Conservation (phyloP, 2,113 vertebrate genomes). For the Lampris megalopsis region DNA sequence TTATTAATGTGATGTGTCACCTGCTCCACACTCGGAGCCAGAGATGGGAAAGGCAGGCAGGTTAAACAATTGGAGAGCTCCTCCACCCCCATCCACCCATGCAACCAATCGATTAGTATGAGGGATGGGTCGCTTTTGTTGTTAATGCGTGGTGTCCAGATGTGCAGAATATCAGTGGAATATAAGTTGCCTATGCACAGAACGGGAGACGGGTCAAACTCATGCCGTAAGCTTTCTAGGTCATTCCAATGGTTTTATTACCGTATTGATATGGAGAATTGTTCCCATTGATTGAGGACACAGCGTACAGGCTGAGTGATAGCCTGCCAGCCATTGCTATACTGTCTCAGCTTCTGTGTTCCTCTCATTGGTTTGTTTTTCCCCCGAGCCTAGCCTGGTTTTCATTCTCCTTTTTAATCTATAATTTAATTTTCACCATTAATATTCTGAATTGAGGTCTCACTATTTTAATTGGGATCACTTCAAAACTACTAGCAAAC, state of each 20-base stretch:
- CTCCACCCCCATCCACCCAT: neutral
- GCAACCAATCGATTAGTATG: slow-evolving; percentile 48
- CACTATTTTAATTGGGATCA: too few species aligned
- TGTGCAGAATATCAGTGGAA: slow-evolving; percentile 46
- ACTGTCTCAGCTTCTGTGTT: slow-evolving; percentile 2
- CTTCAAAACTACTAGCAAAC: too few species aligned
- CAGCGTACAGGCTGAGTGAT: neutral
- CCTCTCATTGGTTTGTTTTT: slow-evolving; percentile 1
- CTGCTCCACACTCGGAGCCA: slow-evolving; percentile 45
- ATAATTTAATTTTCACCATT: too few species aligned
- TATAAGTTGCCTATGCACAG: slow-evolving; percentile 42
- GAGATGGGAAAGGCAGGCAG: slow-evolving; percentile 25
- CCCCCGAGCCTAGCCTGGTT: too few species aligned
- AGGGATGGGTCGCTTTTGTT: neutral
- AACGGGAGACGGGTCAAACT: slow-evolving; percentile 20
- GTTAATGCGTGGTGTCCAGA: slow-evolving; percentile 34
- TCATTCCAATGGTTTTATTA: slow-evolving; percentile 60
- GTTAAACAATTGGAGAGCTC: slow-evolving; percentile 61
- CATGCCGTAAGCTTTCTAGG: neutral
- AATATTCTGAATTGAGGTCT: too few species aligned
- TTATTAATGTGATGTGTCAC: slow-evolving; percentile 71
- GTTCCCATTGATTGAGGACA: slow-evolving; percentile 26
- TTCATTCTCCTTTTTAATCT: too few species aligned
- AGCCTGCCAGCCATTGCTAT: slow-evolving; percentile 1
- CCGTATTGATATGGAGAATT: slow-evolving; percentile 47